A percentile compares a stretch with the other conserved stretches of the same genome.
phyloP scores from a whole-genome alignment of 2,888 invertebrate genomes.

The Aradus depressus region DNA sequence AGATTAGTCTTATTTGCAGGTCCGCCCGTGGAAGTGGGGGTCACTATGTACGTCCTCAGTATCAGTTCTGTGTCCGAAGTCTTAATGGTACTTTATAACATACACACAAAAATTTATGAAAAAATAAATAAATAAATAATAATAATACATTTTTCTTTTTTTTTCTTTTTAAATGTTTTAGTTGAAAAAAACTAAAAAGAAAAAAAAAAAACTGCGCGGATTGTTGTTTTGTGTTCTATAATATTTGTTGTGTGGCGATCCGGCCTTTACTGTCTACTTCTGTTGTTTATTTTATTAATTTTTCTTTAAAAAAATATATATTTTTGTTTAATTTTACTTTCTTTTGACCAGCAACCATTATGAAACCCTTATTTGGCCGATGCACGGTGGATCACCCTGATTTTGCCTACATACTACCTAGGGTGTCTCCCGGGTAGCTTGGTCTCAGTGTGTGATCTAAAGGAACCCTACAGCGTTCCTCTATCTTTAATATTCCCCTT shows the following conservation, averaged over 20 bases:
- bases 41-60: conserved; percentile 48
- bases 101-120: conserved; percentile 15
- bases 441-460: too few species aligned
- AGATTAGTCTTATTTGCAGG: conserved; percentile 36
- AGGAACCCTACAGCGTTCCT: conserved; percentile 35
- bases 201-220: not conserved
- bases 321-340: too few species aligned
- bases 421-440: too few species aligned
- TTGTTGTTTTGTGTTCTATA: conserved; percentile 1
- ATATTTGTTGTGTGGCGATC: too few species aligned
- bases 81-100: conserved; percentile 41
- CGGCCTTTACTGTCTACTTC: too few species aligned
- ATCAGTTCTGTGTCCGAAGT: conserved; percentile 51
- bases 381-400: too few species aligned
- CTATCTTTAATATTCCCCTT: too few species aligned
- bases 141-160: conserved; percentile 1
- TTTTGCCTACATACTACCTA: too few species aligned
- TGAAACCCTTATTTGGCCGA: too few species aligned
- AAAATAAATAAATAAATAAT: conserved; percentile 5
- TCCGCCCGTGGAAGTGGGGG: conserved; percentile 46
- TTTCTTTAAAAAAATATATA: too few species aligned
- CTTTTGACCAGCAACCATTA: too few species aligned
- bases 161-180: conserved; percentile 7
- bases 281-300: too few species aligned
- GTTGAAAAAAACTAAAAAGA: not conserved